Percentiles rank a stretch among this genome's conserved stretches.
These are phyloP conservation scores for Anomalospiza imberbis DNA, from an alignment of 2,797 vertebrate species.

Conservation along the genomic window DNA sequence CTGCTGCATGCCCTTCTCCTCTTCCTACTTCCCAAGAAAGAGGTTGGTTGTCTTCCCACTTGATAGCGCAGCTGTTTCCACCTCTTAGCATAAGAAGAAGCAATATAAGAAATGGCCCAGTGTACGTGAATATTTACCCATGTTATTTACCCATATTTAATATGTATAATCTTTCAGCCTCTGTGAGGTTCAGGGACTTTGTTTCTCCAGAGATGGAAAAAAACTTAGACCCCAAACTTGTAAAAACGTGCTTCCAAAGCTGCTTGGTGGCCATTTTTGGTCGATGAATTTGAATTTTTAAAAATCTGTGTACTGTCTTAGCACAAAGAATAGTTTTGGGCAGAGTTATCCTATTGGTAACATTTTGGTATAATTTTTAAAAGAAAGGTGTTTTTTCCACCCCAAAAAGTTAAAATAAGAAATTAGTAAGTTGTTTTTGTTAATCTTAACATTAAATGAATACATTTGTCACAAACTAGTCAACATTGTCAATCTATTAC, in stretches of 20 bases:
- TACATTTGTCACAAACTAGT: not conserved
- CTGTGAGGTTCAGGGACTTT: not conserved
- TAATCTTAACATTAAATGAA: not conserved
- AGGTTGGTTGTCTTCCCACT: not conserved
- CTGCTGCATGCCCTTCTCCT: not conserved
- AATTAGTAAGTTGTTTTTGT: not conserved
- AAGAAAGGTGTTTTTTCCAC: not conserved
- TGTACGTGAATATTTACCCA: not conserved
- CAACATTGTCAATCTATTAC: not conserved
- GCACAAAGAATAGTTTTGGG: not conserved
- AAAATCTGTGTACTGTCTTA: not conserved
- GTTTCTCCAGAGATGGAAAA: not conserved
- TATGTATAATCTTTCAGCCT: not conserved
- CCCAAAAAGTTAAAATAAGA: not conserved
- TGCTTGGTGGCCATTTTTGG: not conserved
- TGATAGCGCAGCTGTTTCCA: not conserved
- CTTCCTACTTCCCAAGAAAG: not conserved
- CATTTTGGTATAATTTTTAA: not conserved
- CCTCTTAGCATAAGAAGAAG: not conserved
- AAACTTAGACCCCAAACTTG: too few relatives aligned
- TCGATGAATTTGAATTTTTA: not conserved
- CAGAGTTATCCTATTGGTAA: not conserved
- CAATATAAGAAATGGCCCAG: not conserved
- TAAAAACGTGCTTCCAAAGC: too few relatives aligned
- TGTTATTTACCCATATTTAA: not conserved